Evolutionary conservation across 1,140 invertebrate genomes (phyloP).

Genomic region (Coelopa frigida): DNA sequence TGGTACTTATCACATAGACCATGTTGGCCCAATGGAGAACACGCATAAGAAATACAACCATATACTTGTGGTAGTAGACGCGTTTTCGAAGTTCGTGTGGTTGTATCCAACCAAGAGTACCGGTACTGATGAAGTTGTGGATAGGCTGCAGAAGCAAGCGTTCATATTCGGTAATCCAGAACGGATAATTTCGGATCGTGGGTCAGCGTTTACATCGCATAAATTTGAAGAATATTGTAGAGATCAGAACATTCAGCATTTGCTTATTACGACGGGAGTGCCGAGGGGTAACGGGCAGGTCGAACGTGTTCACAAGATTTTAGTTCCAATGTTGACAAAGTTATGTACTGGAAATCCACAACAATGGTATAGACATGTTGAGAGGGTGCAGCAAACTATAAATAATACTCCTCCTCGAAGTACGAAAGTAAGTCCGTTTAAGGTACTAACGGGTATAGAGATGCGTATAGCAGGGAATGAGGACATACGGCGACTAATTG

Average conservation of each 20-base stretch:
- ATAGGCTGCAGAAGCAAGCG: slow-evolving; percentile 24
- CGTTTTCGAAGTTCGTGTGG: slow-evolving; percentile 43
- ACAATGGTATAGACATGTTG: slow-evolving; percentile 34
- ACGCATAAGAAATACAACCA: slow-evolving; percentile 42
- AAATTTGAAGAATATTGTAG: slow-evolving; percentile 15
- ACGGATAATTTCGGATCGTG: slow-evolving; percentile 12
- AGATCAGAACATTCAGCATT: slow-evolving; percentile 20
- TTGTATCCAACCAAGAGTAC: slow-evolving; percentile 37
- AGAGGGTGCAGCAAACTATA: slow-evolving; percentile 19
- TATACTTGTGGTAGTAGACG: slow-evolving; percentile 40
- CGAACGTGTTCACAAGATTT: slow-evolving; percentile 22
- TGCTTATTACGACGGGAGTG: slow-evolving; percentile 19
- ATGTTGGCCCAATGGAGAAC: slow-evolving; percentile 30
- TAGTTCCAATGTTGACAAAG: slow-evolving; percentile 25
- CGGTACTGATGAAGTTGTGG: slow-evolving; percentile 25
- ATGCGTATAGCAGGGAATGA: no score
- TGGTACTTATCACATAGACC: slow-evolving; percentile 17
- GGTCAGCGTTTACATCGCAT: slow-evolving; percentile 12
- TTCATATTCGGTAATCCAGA: slow-evolving; percentile 23
- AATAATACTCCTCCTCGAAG: neutral
- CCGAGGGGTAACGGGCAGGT: slow-evolving; percentile 25
- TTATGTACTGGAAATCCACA: slow-evolving; percentile 22
- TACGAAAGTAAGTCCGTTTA: neutral
- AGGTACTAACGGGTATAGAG: neutral
- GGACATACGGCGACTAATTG: neutral